phyloP scores from a whole-genome alignment of 2,113 vertebrate genomes.

The Aviceda subcristata region DNA sequence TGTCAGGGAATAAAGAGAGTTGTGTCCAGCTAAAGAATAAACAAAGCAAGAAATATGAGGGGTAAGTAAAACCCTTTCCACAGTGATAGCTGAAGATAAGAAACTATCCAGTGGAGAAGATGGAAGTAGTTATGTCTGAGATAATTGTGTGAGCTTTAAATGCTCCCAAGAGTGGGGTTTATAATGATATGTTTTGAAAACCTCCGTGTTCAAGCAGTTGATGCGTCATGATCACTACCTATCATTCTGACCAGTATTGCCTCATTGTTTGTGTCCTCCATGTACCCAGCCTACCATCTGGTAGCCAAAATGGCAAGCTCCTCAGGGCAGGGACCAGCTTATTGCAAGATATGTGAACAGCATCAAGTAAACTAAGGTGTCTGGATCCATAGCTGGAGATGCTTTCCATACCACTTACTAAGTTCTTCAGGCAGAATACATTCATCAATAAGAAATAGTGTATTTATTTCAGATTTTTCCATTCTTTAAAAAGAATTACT shows the following conservation, averaged over 20 bases:
- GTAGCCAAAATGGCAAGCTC: not conserved
- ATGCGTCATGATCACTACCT: not conserved
- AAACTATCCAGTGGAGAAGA: not conserved
- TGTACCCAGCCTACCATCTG: not conserved
- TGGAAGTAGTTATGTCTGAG: not conserved
- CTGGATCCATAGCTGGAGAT: not conserved
- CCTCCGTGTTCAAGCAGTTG: not conserved
- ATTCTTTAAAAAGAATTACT: not conserved
- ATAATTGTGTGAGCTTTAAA: not conserved
- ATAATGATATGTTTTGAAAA: not conserved
- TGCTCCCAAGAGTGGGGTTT: not conserved
- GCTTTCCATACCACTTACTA: not conserved
- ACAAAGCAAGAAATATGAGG: not conserved
- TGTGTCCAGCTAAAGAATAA: not conserved
- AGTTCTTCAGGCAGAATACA: not conserved
- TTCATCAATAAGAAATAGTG: not conserved
- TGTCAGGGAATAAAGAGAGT: not conserved
- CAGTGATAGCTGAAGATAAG: not conserved
- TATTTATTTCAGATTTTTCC: not conserved
- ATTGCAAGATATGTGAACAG: not conserved
- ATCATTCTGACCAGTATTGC: not conserved
- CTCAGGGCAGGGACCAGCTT: not conserved
- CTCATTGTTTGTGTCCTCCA: not conserved
- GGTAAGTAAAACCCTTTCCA: slow-evolving; percentile 11
- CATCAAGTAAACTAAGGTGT: not conserved